Evolutionary conservation across 2,888 invertebrate species (phyloP).

Genomic region (Linnaemya tessellans): DNA sequence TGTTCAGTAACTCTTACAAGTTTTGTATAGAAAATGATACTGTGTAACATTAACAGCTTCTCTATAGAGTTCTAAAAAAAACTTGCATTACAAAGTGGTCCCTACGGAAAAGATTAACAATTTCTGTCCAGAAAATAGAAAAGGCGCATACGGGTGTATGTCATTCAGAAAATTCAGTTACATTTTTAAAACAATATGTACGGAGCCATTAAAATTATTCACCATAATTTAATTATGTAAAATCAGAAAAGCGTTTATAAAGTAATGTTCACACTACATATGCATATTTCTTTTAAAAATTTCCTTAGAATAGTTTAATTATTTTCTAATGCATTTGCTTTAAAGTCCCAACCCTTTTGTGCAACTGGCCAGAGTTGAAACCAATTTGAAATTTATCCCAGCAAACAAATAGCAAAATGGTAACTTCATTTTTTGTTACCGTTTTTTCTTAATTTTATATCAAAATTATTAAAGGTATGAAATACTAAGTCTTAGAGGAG

Average conservation of each 20-base stretch:
- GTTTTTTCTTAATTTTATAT: neutral
- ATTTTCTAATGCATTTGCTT: neutral
- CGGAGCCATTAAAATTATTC: no score
- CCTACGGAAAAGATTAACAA: neutral
- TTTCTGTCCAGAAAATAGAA: no score
- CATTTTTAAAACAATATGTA: no score
- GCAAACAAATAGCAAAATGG: neutral
- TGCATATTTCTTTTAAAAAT: no score
- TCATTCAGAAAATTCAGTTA: no score
- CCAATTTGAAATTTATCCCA: slow-evolving; percentile 28
- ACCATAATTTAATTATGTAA: no score
- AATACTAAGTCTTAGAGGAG: neutral
- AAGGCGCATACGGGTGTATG: no score
- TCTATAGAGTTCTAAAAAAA: neutral
- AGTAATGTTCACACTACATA: no score
- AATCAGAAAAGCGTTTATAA: no score
- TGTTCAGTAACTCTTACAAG: neutral
- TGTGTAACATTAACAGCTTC: neutral
- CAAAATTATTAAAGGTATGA: no score
- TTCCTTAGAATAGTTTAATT: neutral
- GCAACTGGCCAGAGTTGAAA: slow-evolving; percentile 12
- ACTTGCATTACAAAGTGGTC: no score
- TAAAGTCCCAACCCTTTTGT: neutral
- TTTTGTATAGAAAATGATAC: neutral
- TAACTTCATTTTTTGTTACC: neutral